Conservation (phyloP, 2,113 vertebrate genomes). For the Solenodon paradoxus region DNA sequence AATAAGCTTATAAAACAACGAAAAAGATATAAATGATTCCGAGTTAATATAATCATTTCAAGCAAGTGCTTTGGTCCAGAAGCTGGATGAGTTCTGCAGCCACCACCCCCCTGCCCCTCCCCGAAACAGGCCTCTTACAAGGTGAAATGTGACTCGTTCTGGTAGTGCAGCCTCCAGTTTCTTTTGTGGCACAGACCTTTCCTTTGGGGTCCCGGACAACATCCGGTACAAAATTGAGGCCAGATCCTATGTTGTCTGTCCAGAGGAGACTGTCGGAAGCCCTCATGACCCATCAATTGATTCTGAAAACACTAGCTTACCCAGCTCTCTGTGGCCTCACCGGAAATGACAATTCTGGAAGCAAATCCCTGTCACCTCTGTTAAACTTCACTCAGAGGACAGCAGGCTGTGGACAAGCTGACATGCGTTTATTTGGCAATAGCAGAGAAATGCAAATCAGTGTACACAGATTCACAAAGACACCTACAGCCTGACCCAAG, state of each 20-base stretch:
- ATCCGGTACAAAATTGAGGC: conserved; percentile 16
- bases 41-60: neutral
- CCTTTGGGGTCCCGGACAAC: conserved; percentile 16
- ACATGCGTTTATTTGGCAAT: neutral
- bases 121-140: neutral
- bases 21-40: neutral
- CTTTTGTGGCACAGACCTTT: neutral
- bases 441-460: neutral
- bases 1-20: neutral
- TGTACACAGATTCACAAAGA: neutral
- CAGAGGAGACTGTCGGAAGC: neutral
- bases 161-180: neutral
- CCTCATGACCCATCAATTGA: neutral
- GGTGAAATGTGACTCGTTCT: neutral
- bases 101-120: fast-evolving
- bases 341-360: neutral
- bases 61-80: neutral
- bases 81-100: neutral
- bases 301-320: neutral
- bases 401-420: neutral
- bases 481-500: neutral
- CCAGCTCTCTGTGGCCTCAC: neutral
- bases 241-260: neutral
- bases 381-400: neutral
- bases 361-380: neutral